A percentile compares a stretch with the other conserved stretches of the same genome.
Conservation (phyloP, 2,888 invertebrate genomes). For the Microdon myrmicae region DNA sequence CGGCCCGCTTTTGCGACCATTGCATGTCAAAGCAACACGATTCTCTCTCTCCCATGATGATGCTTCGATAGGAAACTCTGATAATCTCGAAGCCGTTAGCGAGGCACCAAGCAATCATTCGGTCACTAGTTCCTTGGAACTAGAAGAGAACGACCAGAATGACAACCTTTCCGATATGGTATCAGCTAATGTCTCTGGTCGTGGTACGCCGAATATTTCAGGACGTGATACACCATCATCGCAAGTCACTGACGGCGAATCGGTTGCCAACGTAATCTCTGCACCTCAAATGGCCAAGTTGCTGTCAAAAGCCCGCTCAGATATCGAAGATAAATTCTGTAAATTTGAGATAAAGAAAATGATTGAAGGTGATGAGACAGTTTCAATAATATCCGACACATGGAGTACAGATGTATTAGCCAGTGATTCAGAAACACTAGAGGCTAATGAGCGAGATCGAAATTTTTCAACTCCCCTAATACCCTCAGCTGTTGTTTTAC, state of each 20-base stretch:
- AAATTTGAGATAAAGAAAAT: slow-evolving; percentile 94
- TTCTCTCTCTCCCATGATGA: slow-evolving; percentile 92
- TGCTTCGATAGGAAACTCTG: slow-evolving; percentile 91
- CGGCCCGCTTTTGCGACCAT: slow-evolving; percentile 63
- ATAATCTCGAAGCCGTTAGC: slow-evolving; percentile 93
- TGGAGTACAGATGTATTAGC: slow-evolving; percentile 99
- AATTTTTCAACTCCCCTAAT: slow-evolving; percentile 68
- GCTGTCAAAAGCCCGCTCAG: slow-evolving; percentile 85
- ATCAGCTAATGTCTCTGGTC: slow-evolving; percentile 91
- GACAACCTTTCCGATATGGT: slow-evolving; percentile 98
- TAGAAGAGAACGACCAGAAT: slow-evolving; percentile 87
- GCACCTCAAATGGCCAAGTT: slow-evolving; percentile 72
- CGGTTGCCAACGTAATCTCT: slow-evolving; percentile 68
- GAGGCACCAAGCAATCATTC: slow-evolving; percentile 97
- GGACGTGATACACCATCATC: slow-evolving; percentile 97
- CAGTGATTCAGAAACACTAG: slow-evolving; percentile 94
- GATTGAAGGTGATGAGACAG: slow-evolving; percentile 89
- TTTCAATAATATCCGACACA: slow-evolving; percentile 96
- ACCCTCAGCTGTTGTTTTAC: slow-evolving; percentile 66
- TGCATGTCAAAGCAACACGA: slow-evolving; percentile 72
- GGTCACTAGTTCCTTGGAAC: slow-evolving; percentile 88
- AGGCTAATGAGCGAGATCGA: slow-evolving; percentile 75
- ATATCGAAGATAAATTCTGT: slow-evolving; percentile 98
- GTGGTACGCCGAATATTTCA: slow-evolving; percentile 95
- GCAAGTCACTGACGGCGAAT: slow-evolving; percentile 85